Percentiles rank a stretch among this genome's conserved stretches.
Conservation (phyloP, 2,888 invertebrate genomes). For the Rosalia funebris region DNA sequence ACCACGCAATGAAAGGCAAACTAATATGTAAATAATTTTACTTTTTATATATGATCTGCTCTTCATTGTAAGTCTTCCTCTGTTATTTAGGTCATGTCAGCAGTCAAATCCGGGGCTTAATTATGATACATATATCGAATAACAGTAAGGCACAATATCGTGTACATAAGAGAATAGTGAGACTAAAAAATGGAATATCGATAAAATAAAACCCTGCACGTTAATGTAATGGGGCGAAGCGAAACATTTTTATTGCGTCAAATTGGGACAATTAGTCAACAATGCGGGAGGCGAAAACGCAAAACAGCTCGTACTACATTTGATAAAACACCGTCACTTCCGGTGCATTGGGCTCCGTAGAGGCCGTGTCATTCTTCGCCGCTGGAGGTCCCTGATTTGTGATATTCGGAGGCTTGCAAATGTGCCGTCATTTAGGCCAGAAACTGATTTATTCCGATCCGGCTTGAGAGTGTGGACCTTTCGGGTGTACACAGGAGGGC, state of each 20-base stretch:
- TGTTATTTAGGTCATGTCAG: too few species aligned
- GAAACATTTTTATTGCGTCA: background rate
- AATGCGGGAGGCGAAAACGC: slow-evolving; percentile 5
- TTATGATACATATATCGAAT: too few species aligned
- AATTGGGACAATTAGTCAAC: slow-evolving; percentile 1
- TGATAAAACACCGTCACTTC: slow-evolving; percentile 18
- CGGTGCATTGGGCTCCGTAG: slow-evolving; percentile 14
- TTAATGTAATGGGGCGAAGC: background rate
- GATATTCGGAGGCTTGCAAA: slow-evolving; percentile 25
- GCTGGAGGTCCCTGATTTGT: slow-evolving; percentile 22
- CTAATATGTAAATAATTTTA: too few species aligned
- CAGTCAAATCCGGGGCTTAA: too few species aligned
- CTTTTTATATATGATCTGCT: too few species aligned
- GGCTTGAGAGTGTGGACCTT: too few species aligned
- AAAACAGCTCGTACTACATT: slow-evolving; percentile 1
- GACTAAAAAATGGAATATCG: too few species aligned
- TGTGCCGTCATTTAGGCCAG: slow-evolving; percentile 23
- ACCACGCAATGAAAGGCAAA: too few species aligned
- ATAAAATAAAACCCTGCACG: background rate
- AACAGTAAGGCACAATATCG: too few species aligned
- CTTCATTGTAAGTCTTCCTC: too few species aligned
- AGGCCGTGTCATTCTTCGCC: slow-evolving; percentile 13
- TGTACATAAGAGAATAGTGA: too few species aligned
- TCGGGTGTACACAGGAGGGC: too few species aligned
- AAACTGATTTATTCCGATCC: slow-evolving; percentile 21